Evolutionary conservation across 1,140 invertebrate species (phyloP).

Genomic region (Drosophila bocki): DNA sequence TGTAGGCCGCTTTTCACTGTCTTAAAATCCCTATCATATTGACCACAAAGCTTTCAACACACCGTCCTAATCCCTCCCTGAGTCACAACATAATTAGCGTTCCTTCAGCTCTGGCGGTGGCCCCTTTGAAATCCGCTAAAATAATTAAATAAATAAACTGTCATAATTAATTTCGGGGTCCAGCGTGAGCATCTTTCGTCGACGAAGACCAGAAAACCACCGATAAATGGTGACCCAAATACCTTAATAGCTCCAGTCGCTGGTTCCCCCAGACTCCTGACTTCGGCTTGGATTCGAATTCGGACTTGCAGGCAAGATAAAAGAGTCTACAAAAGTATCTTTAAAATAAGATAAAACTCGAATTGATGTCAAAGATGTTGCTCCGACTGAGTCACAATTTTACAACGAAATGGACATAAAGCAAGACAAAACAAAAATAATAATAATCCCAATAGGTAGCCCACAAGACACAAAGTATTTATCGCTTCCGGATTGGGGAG

Average conservation of each 20-base stretch:
- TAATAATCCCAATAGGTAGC: slow-evolving; percentile 59
- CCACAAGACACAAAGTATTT: slow-evolving; percentile 67
- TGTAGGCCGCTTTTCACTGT: neutral
- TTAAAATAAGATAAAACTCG: slow-evolving; percentile 38
- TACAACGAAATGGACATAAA: slow-evolving; percentile 34
- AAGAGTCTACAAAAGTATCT: slow-evolving; percentile 48
- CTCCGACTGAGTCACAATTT: slow-evolving; percentile 48
- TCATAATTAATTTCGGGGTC: slow-evolving; percentile 77
- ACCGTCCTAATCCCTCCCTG: slow-evolving; percentile 56
- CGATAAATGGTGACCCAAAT: slow-evolving; percentile 60
- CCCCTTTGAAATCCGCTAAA: slow-evolving; percentile 62
- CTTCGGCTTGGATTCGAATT: neutral
- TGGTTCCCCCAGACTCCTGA: slow-evolving; percentile 15
- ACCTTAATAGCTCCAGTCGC: slow-evolving; percentile 52
- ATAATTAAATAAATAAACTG: slow-evolving; percentile 84
- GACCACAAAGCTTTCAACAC: neutral
- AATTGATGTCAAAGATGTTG: slow-evolving; percentile 53
- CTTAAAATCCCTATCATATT: neutral
- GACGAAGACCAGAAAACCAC: slow-evolving; percentile 24
- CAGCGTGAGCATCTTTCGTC: slow-evolving; percentile 44
- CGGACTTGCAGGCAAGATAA: slow-evolving; percentile 22
- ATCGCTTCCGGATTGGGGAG: slow-evolving; percentile 79
- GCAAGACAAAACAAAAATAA: slow-evolving; percentile 18
- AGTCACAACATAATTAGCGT: slow-evolving; percentile 78
- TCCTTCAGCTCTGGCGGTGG: slow-evolving; percentile 31